Percentiles rank a stretch among this genome's conserved stretches.
phyloP scores from a whole-genome alignment of 2,888 invertebrate species.

The Neelides folsomi region DNA sequence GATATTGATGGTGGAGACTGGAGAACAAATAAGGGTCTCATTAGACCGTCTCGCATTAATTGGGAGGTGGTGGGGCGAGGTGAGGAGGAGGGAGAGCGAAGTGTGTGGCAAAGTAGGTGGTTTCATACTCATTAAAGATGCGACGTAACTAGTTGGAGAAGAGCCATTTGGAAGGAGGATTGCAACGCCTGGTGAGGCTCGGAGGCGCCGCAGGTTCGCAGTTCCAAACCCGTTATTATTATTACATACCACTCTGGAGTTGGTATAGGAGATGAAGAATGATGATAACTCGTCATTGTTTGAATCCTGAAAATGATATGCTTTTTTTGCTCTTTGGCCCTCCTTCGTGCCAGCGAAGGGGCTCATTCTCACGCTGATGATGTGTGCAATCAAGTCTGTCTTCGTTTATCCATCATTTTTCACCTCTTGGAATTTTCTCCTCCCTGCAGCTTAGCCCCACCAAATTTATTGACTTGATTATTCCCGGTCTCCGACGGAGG shows the following conservation, averaged over 20 bases:
- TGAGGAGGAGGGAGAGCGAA: conserved; percentile 15
- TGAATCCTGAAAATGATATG: conserved; percentile 21
- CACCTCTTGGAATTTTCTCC: conserved; percentile 13
- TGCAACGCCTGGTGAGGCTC: conserved; percentile 21
- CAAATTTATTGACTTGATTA: neutral
- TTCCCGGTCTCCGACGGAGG: neutral
- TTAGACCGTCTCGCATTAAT: conserved; percentile 31
- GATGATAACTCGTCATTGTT: conserved; percentile 27
- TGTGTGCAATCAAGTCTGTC: conserved; percentile 23
- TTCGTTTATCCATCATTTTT: conserved; percentile 29
- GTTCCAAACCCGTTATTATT: conserved; percentile 22
- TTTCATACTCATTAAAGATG: conserved; percentile 14
- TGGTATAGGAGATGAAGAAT: conserved; percentile 15
- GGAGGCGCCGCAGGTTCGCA: conserved; percentile 25
- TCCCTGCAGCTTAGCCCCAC: neutral
- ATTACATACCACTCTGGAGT: conserved; percentile 11
- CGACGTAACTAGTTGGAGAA: conserved; percentile 10
- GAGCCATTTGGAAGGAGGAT: conserved; percentile 18
- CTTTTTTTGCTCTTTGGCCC: conserved; percentile 14
- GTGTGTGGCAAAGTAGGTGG: conserved; percentile 29
- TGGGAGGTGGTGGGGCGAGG: conserved; percentile 25
- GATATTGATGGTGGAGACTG: conserved; percentile 21
- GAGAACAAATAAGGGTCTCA: conserved; percentile 32
- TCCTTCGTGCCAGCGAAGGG: conserved; percentile 15
- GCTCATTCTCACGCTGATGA: conserved; percentile 21